These are phyloP conservation scores for Pollenia labialis DNA, from an alignment of 2,888 invertebrate genomes.

Conservation along the genomic window DNA sequence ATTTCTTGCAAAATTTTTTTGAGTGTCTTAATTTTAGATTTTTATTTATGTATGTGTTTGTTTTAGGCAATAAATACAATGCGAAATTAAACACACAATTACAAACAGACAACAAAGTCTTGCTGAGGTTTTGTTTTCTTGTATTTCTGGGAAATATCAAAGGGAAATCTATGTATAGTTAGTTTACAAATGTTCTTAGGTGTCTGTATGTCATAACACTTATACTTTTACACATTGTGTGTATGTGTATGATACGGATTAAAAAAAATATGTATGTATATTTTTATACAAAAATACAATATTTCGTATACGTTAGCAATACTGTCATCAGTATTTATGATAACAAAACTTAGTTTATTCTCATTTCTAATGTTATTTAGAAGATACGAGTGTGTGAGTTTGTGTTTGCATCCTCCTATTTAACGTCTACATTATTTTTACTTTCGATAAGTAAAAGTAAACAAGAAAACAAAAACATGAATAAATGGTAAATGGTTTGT, in stretches of 20 bases:
- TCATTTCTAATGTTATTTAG: neutral
- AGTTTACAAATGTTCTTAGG: neutral
- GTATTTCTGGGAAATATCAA: conserved; percentile 24
- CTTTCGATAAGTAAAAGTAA: conserved; percentile 5
- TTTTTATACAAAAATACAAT: neutral
- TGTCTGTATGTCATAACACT: too few species aligned
- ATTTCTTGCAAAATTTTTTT: neutral
- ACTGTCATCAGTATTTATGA: neutral
- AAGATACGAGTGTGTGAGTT: neutral
- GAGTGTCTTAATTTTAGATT: neutral
- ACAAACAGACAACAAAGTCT: conserved; percentile 13
- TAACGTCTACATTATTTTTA: neutral
- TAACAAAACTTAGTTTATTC: neutral
- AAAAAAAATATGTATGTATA: neutral
- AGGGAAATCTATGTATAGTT: conserved; percentile 2
- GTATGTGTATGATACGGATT: neutral
- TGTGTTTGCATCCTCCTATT: neutral
- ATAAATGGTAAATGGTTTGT: too few species aligned
- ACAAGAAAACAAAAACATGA: neutral
- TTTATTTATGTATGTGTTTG: neutral
- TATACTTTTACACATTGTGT: neutral
- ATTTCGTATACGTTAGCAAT: neutral
- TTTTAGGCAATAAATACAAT: conserved; percentile 26
- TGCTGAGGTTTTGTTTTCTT: conserved; percentile 26
- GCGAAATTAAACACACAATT: conserved; percentile 26